phyloP scores from a whole-genome alignment of 2,888 invertebrate genomes.

The Trissolcus japonicus region DNA sequence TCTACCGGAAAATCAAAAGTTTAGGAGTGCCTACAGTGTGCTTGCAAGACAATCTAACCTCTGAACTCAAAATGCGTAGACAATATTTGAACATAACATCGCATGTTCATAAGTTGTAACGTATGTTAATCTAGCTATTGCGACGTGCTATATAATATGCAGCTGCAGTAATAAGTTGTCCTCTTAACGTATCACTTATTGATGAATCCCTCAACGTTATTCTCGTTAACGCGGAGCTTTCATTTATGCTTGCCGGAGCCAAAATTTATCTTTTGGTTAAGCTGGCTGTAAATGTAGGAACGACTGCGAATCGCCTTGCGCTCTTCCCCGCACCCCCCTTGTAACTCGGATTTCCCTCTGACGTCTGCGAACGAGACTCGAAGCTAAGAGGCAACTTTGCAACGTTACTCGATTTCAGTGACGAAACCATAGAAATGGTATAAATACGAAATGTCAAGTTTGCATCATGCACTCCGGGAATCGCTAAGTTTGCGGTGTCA shows the following conservation, averaged over 20 bases:
- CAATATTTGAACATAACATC: conserved; percentile 10
- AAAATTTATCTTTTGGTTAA: conserved; percentile 51
- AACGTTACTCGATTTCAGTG: conserved; percentile 45
- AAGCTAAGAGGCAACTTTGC: conserved; percentile 38
- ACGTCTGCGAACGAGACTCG: conserved; percentile 22
- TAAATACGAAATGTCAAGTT: conserved; percentile 39
- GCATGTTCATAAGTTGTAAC: conserved; percentile 3
- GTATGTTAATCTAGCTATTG: conserved; percentile 17
- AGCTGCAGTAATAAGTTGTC: conserved; percentile 45
- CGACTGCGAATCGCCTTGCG: conserved; percentile 16
- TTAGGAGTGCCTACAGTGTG: too few relatives aligned
- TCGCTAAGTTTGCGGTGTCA: not conserved
- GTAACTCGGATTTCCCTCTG: conserved; percentile 16
- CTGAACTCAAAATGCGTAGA: conserved; percentile 4
- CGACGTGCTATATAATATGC: conserved; percentile 39
- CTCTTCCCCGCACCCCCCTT: not conserved
- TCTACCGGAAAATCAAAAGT: too few relatives aligned
- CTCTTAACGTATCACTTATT: conserved; percentile 53
- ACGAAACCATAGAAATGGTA: conserved; percentile 42
- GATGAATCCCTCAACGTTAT: conserved; percentile 39
- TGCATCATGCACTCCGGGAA: conserved; percentile 19
- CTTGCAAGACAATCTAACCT: conserved; percentile 1
- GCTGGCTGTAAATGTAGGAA: conserved; percentile 37
- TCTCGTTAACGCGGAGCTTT: conserved; percentile 43
- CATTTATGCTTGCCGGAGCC: conserved; percentile 53